Evolutionary conservation across 2,888 invertebrate species (phyloP), one percentile per base, ranked within the genome.

Genomic region (Ecliptopera silaceata): DNA sequence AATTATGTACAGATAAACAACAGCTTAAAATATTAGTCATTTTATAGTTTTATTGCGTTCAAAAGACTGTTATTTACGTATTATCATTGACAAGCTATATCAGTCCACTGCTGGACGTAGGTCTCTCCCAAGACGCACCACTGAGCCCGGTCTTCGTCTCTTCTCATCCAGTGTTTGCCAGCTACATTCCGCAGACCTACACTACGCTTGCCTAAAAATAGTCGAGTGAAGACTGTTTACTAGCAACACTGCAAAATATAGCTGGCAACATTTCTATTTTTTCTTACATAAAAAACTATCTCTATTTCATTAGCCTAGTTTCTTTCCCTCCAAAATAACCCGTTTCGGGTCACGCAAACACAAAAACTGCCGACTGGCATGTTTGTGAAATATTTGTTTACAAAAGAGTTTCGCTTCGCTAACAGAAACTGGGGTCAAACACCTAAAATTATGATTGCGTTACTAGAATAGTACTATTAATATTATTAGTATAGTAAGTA

Each of bases 301-400:
- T 29, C 15, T 13, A 6, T 44, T 44, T n/a, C 17, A 3, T 20
- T 44, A 31, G 11, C n/a, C 44, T 32, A 22, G 38, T 47, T 47
- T 17, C 26, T 6, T 29, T 31, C 10, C 10, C 32, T 18, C 10
- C 42, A 18, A 4, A 47, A 39, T 38, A 42, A 38, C 12, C 26
- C 15, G 6, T 11, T 39, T 31, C n/a, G 13, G 29, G 42, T 49
- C 49, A 56, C 44, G 46, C 42, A 47, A 51, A 51, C 36, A 13
- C 17, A 51, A 36, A 42, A 47, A 18, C 18, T 48, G 32, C 39
- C 32, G 8, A 22, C n/a, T 18, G 29, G 47, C 48, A 45, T 48
- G 22, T 34, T 58, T 49, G 22, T 53, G n/a, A 58, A 49, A 47
- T 26, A 52, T 39, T 38, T 58, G 53, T 58, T 57, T 57, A 52